Evolutionary conservation across 2,888 invertebrate species (phyloP).

Genomic region (Harpalus rubripes): DNA sequence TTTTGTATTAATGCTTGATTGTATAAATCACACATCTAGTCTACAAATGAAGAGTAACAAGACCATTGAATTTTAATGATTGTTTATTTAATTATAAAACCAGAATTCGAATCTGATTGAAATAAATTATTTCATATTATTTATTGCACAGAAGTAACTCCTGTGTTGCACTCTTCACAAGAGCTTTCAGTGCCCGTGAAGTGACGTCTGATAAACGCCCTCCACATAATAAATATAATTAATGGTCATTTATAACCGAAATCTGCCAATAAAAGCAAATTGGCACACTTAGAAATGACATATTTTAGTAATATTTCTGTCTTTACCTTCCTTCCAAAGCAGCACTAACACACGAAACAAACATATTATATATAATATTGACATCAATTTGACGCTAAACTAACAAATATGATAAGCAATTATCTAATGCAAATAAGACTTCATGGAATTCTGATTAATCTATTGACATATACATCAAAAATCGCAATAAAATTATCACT

Average conservation of each 20-base stretch:
- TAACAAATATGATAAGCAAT: constrained; percentile 39
- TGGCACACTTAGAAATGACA: not conserved
- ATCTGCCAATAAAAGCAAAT: not conserved
- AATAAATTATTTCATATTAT: too few relatives aligned
- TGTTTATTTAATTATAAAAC: too few relatives aligned
- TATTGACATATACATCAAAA: constrained; percentile 36
- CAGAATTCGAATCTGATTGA: not conserved
- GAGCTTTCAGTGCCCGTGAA: not conserved
- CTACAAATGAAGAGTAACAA: too few relatives aligned
- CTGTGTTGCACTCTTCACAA: too few relatives aligned
- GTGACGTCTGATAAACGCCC: not conserved
- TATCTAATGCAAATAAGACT: constrained; percentile 56
- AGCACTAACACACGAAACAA: constrained; percentile 79
- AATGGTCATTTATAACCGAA: too few relatives aligned
- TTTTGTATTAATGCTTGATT: too few relatives aligned
- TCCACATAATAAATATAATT: not conserved
- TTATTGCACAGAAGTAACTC: not conserved
- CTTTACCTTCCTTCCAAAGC: constrained; percentile 82
- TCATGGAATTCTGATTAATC: constrained; percentile 36
- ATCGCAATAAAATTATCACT: constrained; percentile 35
- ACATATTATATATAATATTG: constrained; percentile 38
- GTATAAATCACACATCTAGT: too few relatives aligned
- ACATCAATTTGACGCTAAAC: constrained; percentile 13
- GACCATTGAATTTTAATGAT: too few relatives aligned
- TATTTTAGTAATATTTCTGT: constrained; percentile 32